Evolutionary conservation across 2,888 invertebrate genomes (phyloP).

Genomic region (Isoperla grammatica): DNA sequence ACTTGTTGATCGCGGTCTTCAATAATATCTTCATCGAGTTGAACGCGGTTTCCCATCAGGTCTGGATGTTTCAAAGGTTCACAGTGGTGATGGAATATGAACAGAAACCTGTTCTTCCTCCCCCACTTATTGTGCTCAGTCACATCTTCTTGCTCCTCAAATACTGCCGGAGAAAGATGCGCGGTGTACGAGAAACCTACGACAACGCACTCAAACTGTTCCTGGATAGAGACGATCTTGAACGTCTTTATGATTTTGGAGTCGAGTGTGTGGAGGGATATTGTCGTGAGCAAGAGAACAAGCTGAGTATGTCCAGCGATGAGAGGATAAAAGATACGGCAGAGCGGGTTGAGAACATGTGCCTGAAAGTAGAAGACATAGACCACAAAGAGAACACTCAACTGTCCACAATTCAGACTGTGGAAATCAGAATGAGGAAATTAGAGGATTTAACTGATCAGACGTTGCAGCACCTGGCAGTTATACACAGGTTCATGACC

Average conservation of each 20-base stretch:
- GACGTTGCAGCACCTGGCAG: constrained; percentile 71
- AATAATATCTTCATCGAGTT: constrained; percentile 95
- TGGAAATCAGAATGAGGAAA: constrained; percentile 83
- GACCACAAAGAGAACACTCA: constrained; percentile 87
- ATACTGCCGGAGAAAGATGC: constrained; percentile 69
- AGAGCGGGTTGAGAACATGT: constrained; percentile 84
- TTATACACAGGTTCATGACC: constrained; percentile 80
- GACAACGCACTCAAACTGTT: constrained; percentile 93
- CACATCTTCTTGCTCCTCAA: constrained; percentile 82
- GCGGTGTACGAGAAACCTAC: constrained; percentile 59
- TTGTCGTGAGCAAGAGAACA: constrained; percentile 85
- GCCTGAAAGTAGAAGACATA: constrained; percentile 89
- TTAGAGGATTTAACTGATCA: constrained; percentile 81
- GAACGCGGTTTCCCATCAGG: constrained; percentile 92
- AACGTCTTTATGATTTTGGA: constrained; percentile 93
- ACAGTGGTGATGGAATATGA: constrained; percentile 98
- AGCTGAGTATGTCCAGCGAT: constrained; percentile 80
- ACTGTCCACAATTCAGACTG: constrained; percentile 78
- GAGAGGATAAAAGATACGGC: constrained; percentile 78
- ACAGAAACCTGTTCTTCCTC: constrained; percentile 92
- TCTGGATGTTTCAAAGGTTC: constrained; percentile 99
- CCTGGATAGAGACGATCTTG: constrained; percentile 88
- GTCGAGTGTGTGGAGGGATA: constrained; percentile 97
- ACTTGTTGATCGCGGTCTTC: constrained; percentile 97
- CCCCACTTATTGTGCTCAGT: constrained; percentile 85